A percentile compares a stretch with the other conserved stretches of the same genome.
Evolutionary conservation across 2,113 vertebrate species (phyloP).

Genomic region (Coptodon bakossiorum): DNA sequence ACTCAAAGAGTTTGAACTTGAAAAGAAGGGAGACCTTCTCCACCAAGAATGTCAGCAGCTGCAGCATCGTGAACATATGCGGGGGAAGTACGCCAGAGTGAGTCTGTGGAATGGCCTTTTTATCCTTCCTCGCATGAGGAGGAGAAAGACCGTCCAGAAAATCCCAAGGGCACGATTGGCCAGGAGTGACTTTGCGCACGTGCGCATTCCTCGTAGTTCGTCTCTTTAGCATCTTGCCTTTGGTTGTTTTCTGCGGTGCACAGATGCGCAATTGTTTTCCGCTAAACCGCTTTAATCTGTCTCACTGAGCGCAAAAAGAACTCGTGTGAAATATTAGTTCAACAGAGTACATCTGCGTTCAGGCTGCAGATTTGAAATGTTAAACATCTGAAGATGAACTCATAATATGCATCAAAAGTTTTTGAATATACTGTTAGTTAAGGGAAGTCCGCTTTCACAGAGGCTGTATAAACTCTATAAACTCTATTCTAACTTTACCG

Average conservation of each 20-base stretch:
- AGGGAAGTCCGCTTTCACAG: neutral
- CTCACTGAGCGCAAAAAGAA: neutral
- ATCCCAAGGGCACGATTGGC: slow-evolving; percentile 29
- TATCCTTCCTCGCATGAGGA: slow-evolving; percentile 38
- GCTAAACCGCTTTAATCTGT: neutral
- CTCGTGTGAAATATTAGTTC: neutral
- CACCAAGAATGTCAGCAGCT: slow-evolving; percentile 76
- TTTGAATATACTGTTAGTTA: neutral
- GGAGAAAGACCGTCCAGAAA: neutral
- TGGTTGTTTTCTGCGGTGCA: neutral
- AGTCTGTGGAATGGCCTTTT: slow-evolving; percentile 1
- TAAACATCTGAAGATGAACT: neutral
- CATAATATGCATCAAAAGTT: neutral
- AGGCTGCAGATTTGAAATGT: neutral
- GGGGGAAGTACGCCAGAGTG: neutral
- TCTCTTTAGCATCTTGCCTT: neutral
- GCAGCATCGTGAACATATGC: slow-evolving; percentile 59
- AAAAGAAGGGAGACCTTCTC: slow-evolving; percentile 80
- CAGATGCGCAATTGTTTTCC: neutral
- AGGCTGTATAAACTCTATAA: neutral
- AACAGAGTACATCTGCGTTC: neutral
- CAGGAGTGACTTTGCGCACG: slow-evolving; percentile 2
- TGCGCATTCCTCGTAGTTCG: neutral
- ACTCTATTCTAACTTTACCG: neutral
- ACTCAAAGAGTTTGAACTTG: slow-evolving; percentile 68